These are phyloP conservation scores for Chaetodon trifascialis DNA, from an alignment of 2,113 vertebrate genomes.

Conservation along the genomic window DNA sequence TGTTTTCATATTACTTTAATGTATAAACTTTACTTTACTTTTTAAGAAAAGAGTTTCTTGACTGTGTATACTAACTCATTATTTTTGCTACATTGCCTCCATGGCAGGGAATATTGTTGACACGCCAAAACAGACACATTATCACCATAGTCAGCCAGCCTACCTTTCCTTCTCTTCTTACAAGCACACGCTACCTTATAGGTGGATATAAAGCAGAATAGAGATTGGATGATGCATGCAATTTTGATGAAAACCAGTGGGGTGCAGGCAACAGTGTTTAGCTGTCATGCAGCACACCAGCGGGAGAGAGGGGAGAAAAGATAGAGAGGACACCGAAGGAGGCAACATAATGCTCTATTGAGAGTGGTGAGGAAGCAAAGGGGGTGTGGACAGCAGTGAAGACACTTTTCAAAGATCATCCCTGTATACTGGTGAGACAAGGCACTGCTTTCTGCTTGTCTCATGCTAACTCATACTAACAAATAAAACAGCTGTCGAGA, in stretches of 20 bases:
- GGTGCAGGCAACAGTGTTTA: conserved; percentile 73
- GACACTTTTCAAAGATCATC: conserved; percentile 33
- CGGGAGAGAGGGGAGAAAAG: conserved; percentile 58
- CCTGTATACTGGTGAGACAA: not conserved
- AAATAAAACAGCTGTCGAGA: not conserved
- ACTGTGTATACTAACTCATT: not conserved
- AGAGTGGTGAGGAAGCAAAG: conserved; percentile 31
- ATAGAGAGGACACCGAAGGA: conserved; percentile 47
- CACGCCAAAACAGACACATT: not conserved
- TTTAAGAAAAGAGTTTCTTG: not conserved
- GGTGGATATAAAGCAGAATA: conserved; percentile 48
- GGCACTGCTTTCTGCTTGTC: not conserved
- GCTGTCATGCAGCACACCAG: conserved; percentile 68
- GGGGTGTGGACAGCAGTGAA: conserved; percentile 25
- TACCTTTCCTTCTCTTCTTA: conserved; percentile 19
- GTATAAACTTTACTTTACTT: too few species aligned
- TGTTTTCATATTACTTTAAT: too few species aligned
- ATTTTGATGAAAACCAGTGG: conserved; percentile 77
- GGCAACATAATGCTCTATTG: conserved; percentile 65
- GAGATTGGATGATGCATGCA: conserved; percentile 65
- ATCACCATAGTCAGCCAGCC: not conserved
- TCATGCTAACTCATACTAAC: too few species aligned
- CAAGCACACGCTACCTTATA: conserved; percentile 51
- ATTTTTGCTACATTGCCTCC: not conserved
- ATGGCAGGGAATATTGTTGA: not conserved